Percentiles rank a stretch among this genome's conserved stretches.
Evolutionary conservation across 37 sponge, comb jelly and placozoan genomes (phyloP).

Genomic region (Axinella damicornis): DNA sequence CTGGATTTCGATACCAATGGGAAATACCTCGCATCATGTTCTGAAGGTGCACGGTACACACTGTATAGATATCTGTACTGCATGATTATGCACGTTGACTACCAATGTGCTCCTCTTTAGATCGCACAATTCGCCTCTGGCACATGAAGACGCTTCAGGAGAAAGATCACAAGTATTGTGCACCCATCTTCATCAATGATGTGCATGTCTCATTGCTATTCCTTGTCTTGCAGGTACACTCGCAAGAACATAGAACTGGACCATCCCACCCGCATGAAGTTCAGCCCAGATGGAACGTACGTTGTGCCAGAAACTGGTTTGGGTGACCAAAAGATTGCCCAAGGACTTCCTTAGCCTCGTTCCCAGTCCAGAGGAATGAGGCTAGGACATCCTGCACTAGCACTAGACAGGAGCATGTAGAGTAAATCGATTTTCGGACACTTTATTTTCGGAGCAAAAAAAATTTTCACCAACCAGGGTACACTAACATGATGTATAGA

Average conservation of each 20-base stretch:
- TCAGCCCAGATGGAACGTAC: constrained; percentile 92
- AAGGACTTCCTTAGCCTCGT: too few relatives aligned
- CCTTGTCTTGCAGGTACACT: constrained; percentile 43
- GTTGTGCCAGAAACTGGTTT: too few relatives aligned
- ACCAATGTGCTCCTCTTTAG: constrained; percentile 39
- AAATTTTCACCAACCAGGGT: too few relatives aligned
- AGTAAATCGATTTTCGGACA: too few relatives aligned
- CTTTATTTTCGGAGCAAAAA: too few relatives aligned
- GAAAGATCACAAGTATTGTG: constrained; percentile 84
- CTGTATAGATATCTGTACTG: neutral
- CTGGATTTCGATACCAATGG: constrained; percentile 76
- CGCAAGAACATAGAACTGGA: constrained; percentile 72
- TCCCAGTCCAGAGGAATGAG: too few relatives aligned
- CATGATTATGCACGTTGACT: neutral
- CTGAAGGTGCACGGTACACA: constrained; percentile 70
- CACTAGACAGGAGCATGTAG: too few relatives aligned
- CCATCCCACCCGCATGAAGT: constrained; percentile 68
- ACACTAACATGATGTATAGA: too few relatives aligned
- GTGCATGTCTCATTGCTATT: neutral
- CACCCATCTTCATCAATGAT: neutral
- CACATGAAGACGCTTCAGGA: constrained; percentile 69
- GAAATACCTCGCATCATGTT: constrained; percentile 78
- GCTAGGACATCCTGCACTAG: too few relatives aligned
- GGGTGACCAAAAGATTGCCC: too few relatives aligned
- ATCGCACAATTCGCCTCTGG: constrained; percentile 85